Conservation (phyloP, 2,888 invertebrate species). For the Acleris cristana region DNA sequence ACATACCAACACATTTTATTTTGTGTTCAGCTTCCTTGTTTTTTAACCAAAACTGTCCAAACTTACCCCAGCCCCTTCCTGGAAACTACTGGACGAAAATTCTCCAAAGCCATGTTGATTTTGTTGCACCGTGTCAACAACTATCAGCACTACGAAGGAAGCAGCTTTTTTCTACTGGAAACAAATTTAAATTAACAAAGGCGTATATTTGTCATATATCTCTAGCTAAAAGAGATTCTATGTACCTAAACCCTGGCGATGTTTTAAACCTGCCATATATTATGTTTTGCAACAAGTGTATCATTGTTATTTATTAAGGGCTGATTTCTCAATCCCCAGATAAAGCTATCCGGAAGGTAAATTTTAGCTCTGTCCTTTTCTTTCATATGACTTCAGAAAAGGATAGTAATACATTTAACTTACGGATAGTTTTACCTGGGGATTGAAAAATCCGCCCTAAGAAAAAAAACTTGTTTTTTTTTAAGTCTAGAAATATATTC, state of each 20-base stretch:
- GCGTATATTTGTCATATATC: no score
- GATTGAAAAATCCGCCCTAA: no score
- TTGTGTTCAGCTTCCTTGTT: constrained; percentile 27
- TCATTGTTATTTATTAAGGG: no score
- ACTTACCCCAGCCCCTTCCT: constrained; percentile 62
- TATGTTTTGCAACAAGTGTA: not conserved
- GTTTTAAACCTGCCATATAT: no score
- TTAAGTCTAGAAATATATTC: not conserved
- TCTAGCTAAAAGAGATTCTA: no score
- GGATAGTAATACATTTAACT: no score
- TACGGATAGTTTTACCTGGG: no score
- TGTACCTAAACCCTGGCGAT: no score
- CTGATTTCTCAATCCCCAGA: no score
- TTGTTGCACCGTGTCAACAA: constrained; percentile 36
- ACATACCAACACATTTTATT: not conserved
- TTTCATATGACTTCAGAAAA: no score
- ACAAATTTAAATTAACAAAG: not conserved
- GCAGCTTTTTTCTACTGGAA: constrained; percentile 13
- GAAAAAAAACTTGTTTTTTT: not conserved
- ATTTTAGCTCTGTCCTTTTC: no score
- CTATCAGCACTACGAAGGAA: constrained; percentile 13
- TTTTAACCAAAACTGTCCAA: constrained; percentile 47
- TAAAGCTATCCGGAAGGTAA: no score
- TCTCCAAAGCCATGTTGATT: constrained; percentile 59
- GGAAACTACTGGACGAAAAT: constrained; percentile 76